These are phyloP conservation scores for Bagarius yarrelli DNA, from an alignment of 2,113 vertebrate species.

Conservation along the genomic window DNA sequence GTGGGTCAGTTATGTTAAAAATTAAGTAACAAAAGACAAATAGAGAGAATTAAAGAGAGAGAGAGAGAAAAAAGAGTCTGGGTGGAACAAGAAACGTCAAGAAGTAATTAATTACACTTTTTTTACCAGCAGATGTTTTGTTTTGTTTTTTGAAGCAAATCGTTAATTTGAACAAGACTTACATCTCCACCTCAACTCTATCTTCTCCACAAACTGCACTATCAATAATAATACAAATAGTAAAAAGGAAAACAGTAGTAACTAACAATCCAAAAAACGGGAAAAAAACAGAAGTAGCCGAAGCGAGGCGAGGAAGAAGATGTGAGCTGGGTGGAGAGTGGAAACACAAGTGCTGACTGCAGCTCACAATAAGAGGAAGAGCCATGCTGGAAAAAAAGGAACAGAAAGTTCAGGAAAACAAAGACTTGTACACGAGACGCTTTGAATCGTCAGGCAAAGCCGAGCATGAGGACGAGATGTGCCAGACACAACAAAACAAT, in stretches of 20 bases:
- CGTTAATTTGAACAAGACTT: neutral
- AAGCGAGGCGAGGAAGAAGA: conserved; percentile 33
- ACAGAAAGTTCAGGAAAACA: conserved; percentile 53
- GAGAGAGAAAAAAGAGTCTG: neutral
- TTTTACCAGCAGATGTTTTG: neutral
- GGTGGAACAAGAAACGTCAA: neutral
- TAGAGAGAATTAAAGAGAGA: neutral
- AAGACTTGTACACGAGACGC: neutral
- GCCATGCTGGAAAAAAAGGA: conserved; percentile 42
- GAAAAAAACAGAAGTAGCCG: conserved; percentile 50
- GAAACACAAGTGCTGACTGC: conserved; percentile 55
- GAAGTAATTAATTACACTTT: neutral
- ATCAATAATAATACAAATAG: too few species aligned
- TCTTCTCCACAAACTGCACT: neutral
- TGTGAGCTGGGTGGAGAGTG: conserved; percentile 23
- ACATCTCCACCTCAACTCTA: neutral
- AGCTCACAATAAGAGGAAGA: conserved; percentile 40
- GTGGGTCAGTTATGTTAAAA: conserved; percentile 65
- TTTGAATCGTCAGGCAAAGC: neutral
- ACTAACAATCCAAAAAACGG: conserved; percentile 26
- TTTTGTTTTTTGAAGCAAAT: neutral
- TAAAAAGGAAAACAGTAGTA: too few species aligned
- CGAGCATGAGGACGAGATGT: neutral
- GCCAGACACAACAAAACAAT: neutral
- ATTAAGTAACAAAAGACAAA: neutral